Conservation (phyloP, 2,113 vertebrate species). For the Hippocampus comes region DNA sequence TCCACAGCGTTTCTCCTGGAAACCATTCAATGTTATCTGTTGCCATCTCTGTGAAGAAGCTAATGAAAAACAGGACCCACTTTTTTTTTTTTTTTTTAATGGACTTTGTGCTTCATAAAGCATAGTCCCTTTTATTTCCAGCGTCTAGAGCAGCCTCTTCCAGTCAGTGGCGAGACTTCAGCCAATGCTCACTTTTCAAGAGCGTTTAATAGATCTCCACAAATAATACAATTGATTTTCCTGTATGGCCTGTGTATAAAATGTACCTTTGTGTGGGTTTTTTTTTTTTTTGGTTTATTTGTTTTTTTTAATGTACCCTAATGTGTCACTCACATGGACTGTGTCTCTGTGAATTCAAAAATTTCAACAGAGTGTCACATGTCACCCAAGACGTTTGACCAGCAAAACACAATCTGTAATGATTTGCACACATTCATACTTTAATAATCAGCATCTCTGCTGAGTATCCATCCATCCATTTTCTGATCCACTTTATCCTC, state of each 20-base stretch:
- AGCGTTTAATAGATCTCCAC: background rate
- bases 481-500: too few relatives aligned
- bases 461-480: too few relatives aligned
- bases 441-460: too few relatives aligned
- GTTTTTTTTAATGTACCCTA: too few relatives aligned
- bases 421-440: too few relatives aligned
- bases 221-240: slow-evolving; percentile 9
- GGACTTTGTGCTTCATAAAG: slow-evolving; percentile 40
- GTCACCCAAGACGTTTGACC: too few relatives aligned
- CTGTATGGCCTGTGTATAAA: background rate
- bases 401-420: too few relatives aligned
- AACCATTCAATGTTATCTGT: slow-evolving; percentile 48
- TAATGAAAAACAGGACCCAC: slow-evolving; percentile 46
- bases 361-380: too few relatives aligned
- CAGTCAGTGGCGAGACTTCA: slow-evolving; percentile 29
- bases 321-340: too few relatives aligned
- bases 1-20: slow-evolving; percentile 54
- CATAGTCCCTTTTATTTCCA: slow-evolving; percentile 35
- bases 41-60: slow-evolving; percentile 25
- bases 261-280: slow-evolving; percentile 11
- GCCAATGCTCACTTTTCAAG: slow-evolving; percentile 24
- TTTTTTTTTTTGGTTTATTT: too few relatives aligned
- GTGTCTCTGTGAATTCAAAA: too few relatives aligned
- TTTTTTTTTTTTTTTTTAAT: slow-evolving; percentile 47
- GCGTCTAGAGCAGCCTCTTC: slow-evolving; percentile 28